Evolutionary conservation across 2,797 vertebrate genomes (phyloP).

Genomic region (Enteromius thamalakanensis): DNA sequence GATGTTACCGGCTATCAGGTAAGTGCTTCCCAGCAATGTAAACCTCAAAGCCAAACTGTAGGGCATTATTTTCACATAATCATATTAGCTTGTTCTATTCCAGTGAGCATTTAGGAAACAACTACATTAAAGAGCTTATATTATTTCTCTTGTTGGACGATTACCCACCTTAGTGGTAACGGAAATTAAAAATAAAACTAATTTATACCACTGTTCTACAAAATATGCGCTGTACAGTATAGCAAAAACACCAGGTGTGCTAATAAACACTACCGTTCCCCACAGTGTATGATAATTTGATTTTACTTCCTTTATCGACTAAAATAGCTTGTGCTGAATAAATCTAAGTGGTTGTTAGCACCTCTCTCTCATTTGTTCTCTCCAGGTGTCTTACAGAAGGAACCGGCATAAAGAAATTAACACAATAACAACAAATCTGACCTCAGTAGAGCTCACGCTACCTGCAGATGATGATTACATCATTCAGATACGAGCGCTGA

Average conservation of each 20-base stretch:
- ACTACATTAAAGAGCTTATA: conserved; percentile 36
- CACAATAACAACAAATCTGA: conserved; percentile 81
- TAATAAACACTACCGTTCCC: conserved; percentile 37
- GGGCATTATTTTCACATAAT: conserved; percentile 43
- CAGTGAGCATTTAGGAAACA: conserved; percentile 22
- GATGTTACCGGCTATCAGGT: conserved; percentile 95
- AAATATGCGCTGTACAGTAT: conserved; percentile 2
- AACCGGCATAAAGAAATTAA: conserved; percentile 79
- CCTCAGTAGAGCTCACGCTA: conserved; percentile 85
- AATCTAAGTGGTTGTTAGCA: conserved; percentile 27
- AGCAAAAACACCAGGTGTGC: conserved; percentile 31
- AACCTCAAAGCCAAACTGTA: conserved; percentile 31
- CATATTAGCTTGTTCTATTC: conserved; percentile 26
- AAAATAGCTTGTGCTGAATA: conserved; percentile 31
- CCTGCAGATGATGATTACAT: conserved; percentile 85
- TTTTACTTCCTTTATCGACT: conserved; percentile 21
- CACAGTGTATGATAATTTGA: conserved; percentile 30
- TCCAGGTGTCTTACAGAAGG: conserved; percentile 88
- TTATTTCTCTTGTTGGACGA: conserved; percentile 26
- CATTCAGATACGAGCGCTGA: conserved; percentile 86
- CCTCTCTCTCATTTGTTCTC: conserved; percentile 17
- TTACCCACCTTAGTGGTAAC: conserved; percentile 15
- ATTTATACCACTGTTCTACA: background rate
- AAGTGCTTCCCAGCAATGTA: conserved; percentile 62
- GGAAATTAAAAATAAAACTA: conserved; percentile 38